Evolutionary conservation across 64 coral and sea anemone species (phyloP).

Genomic region (Montipora cactus): DNA sequence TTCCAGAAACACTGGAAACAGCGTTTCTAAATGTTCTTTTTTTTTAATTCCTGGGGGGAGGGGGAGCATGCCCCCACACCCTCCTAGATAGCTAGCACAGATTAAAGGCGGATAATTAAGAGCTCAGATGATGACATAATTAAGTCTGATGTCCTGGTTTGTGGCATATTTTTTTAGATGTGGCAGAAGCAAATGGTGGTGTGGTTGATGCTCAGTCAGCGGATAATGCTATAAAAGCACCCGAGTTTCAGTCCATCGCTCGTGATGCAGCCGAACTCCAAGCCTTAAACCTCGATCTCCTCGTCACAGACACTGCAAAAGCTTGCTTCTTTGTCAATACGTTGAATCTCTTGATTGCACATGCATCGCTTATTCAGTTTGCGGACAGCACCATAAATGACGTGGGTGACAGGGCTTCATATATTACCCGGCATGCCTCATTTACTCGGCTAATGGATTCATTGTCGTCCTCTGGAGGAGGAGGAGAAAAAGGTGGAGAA

Average conservation of each 20-base stretch:
- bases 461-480: constrained; percentile 38
- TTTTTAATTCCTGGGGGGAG: too few species aligned
- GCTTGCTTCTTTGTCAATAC: constrained; percentile 91
- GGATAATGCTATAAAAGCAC: constrained; percentile 32
- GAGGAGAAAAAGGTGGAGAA: neutral
- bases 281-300: constrained; percentile 73
- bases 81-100: too few species aligned
- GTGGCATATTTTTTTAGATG: neutral
- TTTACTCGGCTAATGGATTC: constrained; percentile 35
- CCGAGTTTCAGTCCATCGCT: constrained; percentile 68
- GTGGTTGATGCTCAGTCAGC: constrained; percentile 68
- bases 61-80: too few species aligned
- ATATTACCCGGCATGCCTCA: constrained; percentile 62
- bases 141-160: neutral
- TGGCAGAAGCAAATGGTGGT: constrained; percentile 60
- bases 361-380: constrained; percentile 81
- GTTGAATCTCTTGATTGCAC: constrained; percentile 83
- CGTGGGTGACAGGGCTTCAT: constrained; percentile 7
- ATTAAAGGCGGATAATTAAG: too few species aligned
- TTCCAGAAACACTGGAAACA: too few species aligned
- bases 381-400: constrained; percentile 5
- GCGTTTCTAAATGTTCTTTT: too few species aligned
- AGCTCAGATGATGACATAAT: neutral
- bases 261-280: constrained; percentile 76
- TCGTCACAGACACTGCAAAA: constrained; percentile 72